phyloP scores from a whole-genome alignment of 1,140 invertebrate species.

The roundworm (Caenorhabditis elegans) region DNA sequence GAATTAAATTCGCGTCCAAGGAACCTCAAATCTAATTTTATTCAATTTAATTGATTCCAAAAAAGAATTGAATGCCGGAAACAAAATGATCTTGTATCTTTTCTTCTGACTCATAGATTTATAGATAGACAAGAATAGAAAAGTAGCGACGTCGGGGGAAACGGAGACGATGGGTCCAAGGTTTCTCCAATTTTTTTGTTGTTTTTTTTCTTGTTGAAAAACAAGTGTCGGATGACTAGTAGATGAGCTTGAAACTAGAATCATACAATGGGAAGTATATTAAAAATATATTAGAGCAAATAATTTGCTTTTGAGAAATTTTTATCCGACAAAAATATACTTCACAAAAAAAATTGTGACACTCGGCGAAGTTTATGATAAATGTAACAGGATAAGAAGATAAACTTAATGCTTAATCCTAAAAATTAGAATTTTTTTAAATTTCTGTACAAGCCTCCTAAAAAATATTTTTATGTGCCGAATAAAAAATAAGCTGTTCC shows the following conservation, averaged over 20 bases:
- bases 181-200: neutral
- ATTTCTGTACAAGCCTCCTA: no score
- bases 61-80: neutral
- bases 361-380: no score
- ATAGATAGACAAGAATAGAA: constrained; percentile 7
- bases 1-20: no score
- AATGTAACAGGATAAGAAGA: no score
- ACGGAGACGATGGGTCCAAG: neutral
- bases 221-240: neutral
- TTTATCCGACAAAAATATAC: no score
- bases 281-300: neutral
- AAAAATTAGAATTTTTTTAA: no score
- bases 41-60: neutral
- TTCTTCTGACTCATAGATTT: neutral
- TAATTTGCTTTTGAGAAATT: no score
- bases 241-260: neutral
- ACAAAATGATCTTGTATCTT: neutral
- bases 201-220: neutral
- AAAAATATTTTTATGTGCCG: no score
- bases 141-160: no score
- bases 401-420: no score
- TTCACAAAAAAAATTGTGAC: no score
- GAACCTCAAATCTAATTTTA: neutral
- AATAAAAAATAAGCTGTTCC: no score
- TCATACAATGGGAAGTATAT: neutral